Percentiles rank a stretch among this genome's conserved stretches.
Evolutionary conservation across 2,113 vertebrate species (phyloP).

Genomic region (Ailuropoda melanoleuca): DNA sequence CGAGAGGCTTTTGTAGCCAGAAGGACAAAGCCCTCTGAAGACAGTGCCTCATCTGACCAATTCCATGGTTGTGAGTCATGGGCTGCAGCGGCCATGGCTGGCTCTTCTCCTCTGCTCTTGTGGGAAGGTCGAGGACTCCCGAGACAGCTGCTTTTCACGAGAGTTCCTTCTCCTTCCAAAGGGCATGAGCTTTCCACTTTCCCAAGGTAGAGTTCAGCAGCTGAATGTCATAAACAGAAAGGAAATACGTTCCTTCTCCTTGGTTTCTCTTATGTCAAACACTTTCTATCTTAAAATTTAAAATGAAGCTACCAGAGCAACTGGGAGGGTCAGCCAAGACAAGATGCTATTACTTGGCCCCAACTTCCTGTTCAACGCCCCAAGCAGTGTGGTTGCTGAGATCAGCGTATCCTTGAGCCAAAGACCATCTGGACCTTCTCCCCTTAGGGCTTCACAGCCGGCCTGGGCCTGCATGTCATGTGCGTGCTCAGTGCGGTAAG

Average conservation of each 20-base stretch:
- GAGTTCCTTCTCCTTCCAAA: neutral
- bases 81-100: fast-evolving
- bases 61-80: fast-evolving
- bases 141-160: neutral
- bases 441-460: neutral
- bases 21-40: neutral
- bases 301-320: constrained; percentile 30
- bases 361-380: constrained; percentile 17
- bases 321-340: constrained; percentile 31
- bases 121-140: neutral
- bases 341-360: constrained; percentile 47
- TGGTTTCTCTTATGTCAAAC: constrained; percentile 1
- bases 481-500: neutral
- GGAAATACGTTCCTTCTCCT: neutral
- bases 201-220: neutral
- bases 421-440: neutral
- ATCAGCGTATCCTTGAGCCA: neutral
- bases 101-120: neutral
- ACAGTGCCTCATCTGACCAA: neutral
- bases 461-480: neutral
- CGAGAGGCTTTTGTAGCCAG: neutral
- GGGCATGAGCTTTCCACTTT: neutral
- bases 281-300: neutral
- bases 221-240: neutral
- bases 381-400: constrained; percentile 1